Conservation (phyloP, 2,888 invertebrate genomes). For the Cactoblastis cactorum region DNA sequence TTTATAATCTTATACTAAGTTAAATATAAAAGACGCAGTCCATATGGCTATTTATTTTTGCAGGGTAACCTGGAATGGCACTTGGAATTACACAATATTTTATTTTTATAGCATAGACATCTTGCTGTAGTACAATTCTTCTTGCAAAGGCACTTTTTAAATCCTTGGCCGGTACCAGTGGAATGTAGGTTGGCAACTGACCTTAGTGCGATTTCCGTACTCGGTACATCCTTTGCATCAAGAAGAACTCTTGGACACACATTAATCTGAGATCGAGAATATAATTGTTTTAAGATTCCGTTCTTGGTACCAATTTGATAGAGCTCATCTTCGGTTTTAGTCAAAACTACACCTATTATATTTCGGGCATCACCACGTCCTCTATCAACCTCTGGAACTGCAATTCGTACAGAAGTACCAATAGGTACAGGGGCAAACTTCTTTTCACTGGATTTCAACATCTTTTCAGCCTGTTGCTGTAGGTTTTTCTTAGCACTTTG, state of each 20-base stretch:
- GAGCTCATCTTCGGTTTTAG: constrained; percentile 7
- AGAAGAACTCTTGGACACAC: constrained; percentile 6
- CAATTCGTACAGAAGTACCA: constrained; percentile 19
- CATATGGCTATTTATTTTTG: constrained; percentile 4
- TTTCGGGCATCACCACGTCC: constrained; percentile 1
- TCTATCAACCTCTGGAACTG: constrained; percentile 4
- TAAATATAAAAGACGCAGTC: too few species aligned
- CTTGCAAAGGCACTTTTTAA: too few species aligned
- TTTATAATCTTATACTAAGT: not conserved
- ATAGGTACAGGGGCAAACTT: constrained; percentile 19
- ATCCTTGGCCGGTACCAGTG: too few species aligned
- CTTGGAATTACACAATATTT: constrained; percentile 17
- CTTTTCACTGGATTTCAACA: not conserved
- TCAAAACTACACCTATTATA: not conserved
- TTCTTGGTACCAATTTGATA: constrained; percentile 9
- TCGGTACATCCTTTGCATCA: not conserved
- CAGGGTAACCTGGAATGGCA: constrained; percentile 2
- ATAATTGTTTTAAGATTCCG: constrained; percentile 9
- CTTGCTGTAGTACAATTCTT: too few species aligned
- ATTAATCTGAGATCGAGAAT: constrained; percentile 8
- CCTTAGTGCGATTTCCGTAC: not conserved
- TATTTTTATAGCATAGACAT: too few species aligned
- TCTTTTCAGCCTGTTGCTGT: too few species aligned
- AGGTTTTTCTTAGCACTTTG: too few species aligned
- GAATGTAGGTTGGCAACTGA: not conserved